Evolutionary conservation across 1,140 invertebrate species (phyloP).

Genomic region (Archivesica marissinica): DNA sequence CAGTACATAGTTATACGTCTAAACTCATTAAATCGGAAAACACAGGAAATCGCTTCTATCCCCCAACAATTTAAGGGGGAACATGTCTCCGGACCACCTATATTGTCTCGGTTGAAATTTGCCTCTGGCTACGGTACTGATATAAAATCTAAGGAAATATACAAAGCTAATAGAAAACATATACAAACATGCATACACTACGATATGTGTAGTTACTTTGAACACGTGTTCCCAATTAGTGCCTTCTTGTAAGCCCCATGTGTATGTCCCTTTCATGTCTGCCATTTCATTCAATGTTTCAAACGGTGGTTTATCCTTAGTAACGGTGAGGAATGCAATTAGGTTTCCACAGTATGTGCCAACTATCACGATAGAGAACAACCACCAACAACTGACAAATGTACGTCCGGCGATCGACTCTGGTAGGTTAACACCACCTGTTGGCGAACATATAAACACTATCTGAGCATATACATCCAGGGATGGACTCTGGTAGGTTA

Average conservation of each 20-base stretch:
- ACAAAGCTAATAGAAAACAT: no score
- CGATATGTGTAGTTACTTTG: constrained; percentile 25
- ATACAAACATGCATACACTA: no score
- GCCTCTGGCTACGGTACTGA: no score
- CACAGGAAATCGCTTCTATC: no score
- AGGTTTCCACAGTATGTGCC: constrained; percentile 94
- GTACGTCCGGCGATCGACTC: constrained; percentile 37
- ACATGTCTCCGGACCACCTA: no score
- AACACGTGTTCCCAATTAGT: constrained; percentile 47
- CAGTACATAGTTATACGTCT: no score
- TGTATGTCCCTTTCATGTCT: constrained; percentile 53
- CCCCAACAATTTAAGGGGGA: no score
- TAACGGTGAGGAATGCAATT: constrained; percentile 96
- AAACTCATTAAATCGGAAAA: no score
- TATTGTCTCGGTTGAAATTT: no score
- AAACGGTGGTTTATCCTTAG: constrained; percentile 67
- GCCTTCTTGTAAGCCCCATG: constrained; percentile 59
- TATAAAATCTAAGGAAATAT: no score
- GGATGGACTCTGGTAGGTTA: constrained; percentile 22
- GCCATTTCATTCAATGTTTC: constrained; percentile 66
- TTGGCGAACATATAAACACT: constrained; percentile 42
- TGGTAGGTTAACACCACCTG: constrained; percentile 47
- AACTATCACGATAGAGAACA: constrained; percentile 51
- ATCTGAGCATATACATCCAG: constrained; percentile 27
- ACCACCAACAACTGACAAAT: constrained; percentile 54